Base-by-base conservation (phyloP, 2,888 invertebrate genomes). In the Mythimna vitellina region DNA sequence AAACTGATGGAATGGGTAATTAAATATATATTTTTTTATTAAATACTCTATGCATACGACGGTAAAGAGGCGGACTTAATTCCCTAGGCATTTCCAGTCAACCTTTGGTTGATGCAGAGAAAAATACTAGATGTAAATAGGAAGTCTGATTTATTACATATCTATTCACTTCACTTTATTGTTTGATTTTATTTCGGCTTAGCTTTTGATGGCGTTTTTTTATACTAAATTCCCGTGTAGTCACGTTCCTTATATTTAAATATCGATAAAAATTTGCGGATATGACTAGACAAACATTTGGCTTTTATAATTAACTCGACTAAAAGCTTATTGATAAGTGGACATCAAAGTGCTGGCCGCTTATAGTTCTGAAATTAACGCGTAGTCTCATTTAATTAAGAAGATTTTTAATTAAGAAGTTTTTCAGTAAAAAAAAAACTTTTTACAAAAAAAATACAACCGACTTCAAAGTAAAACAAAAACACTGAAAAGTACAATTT, bases 231-330 rank as follows among this genome's bases (percentile, higher is more conserved):
- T 20, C 7, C 17, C 53, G 14, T 71, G 71, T 80, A 35, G 73
- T 77, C 80, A 80, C 73, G 80, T 80, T 73, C 25, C 51, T 61
- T 65, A 56, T 74, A 60, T 60, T 67, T 66, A 77, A 72, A 71
- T 80, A 68, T 54, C 53, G 61, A 80, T 76, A 66, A 75, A 69
- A 79, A 76, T 79, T 84, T 70, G 73, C 64, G 62, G 62, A 73
- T 77, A 64, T 71, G 46, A 65, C 29, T 72, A 35, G 14, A 57
- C 62, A 78, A 75, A 81, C 62, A 80, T 78, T 81, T 73, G 73
- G 38, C 60, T 67, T 72, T 78, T 70, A 80, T 77, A 58, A 78
- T 84, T 76, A 83, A 86, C 86, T 83, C 81, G 77, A 80, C 81
- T 81, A 77, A 76, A 82, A 85, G 74, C 79, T 72, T 72, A 74